Evolutionary conservation across 2,113 vertebrate genomes (phyloP), one percentile per base, ranked within the genome.

Genomic region (Phylloscopus whistleri): DNA sequence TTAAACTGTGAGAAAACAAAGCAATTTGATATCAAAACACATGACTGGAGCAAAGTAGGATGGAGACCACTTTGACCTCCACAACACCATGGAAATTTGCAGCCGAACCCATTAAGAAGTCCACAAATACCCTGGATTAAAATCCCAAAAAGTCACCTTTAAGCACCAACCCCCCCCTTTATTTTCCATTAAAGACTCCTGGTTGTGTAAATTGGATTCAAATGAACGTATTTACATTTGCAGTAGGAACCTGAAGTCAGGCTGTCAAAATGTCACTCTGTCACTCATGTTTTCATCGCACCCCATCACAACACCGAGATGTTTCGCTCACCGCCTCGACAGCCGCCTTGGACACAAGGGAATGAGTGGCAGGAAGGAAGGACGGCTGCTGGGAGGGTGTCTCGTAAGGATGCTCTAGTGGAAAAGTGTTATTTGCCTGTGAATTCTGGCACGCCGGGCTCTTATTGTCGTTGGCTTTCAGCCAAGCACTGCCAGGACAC

Each of bases 191-290:
- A 89, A 89, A 94, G 95, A 35, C 52, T 67, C 84, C 75, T 16
- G 41, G 41, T 80, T 69, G 88, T 79, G 56, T 68, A 87, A 96
- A 96, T 81, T 90, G 89, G 95, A 97, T 97, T 97, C 96, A 97
- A 97, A 97, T 91, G 86, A 97, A 93, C 0, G 9, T 92, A 96
- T 97, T 96, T 95, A 96, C 93, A 95, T 96, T 93, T 93, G 87
- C 92, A 44, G 95, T 7, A 84, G 85, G 93, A 88, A 96, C 91
- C 90, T 94, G 80, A 87, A 94, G 93, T 93, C 93, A 39, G 79
- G 67, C 96, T 97, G 95, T 97, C 94, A 96, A 96, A 96, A 94
- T 62, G 93, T 95, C 97, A 95, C 76, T 79, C 93, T 90, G 94
- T 97, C 96, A 95, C 94, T 95, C 95, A 93, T 73, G 93, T 92